These are phyloP conservation scores for Melangyna quadrimaculata DNA, from an alignment of 2,888 invertebrate species.

Conservation along the genomic window DNA sequence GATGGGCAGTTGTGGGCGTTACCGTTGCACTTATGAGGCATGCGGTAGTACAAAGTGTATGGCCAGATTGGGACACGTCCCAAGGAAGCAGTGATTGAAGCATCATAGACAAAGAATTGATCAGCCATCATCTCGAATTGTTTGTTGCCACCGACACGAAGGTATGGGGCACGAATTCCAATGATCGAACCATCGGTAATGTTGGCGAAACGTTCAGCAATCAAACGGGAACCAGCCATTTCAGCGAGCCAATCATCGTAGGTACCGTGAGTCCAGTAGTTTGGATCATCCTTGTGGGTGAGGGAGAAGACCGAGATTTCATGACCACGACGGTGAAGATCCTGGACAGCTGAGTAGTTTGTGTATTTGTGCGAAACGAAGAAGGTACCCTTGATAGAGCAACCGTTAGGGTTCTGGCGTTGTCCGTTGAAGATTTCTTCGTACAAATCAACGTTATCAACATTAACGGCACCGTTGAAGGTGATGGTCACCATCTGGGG, in stretches of 20 bases:
- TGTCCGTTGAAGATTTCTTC: slow-evolving; percentile 94
- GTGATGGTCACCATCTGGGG: slow-evolving; percentile 97
- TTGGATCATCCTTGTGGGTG: slow-evolving; percentile 95
- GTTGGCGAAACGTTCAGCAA: slow-evolving; percentile 94
- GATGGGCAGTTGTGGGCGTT: slow-evolving; percentile 97
- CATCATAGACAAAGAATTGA: slow-evolving; percentile 96
- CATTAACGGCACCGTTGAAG: slow-evolving; percentile 95
- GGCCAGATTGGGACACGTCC: slow-evolving; percentile 97
- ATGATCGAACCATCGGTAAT: slow-evolving; percentile 95
- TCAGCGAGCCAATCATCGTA: slow-evolving; percentile 97
- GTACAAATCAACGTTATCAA: slow-evolving; percentile 95
- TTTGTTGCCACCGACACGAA: slow-evolving; percentile 95
- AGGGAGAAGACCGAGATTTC: slow-evolving; percentile 96
- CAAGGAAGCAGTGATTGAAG: slow-evolving; percentile 94
- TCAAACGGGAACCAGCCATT: slow-evolving; percentile 94
- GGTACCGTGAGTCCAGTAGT: slow-evolving; percentile 92
- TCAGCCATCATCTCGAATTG: slow-evolving; percentile 99
- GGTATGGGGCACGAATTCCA: slow-evolving; percentile 92
- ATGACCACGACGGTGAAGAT: slow-evolving; percentile 93
- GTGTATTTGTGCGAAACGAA: slow-evolving; percentile 96
- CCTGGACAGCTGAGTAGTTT: slow-evolving; percentile 94
- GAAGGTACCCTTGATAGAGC: slow-evolving; percentile 93
- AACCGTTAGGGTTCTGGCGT: slow-evolving; percentile 93
- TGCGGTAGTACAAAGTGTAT: slow-evolving; percentile 97
- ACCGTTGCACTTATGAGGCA: slow-evolving; percentile 97